phyloP scores from a whole-genome alignment of 2,797 vertebrate genomes.

The Sebastes kiyomatsui region DNA sequence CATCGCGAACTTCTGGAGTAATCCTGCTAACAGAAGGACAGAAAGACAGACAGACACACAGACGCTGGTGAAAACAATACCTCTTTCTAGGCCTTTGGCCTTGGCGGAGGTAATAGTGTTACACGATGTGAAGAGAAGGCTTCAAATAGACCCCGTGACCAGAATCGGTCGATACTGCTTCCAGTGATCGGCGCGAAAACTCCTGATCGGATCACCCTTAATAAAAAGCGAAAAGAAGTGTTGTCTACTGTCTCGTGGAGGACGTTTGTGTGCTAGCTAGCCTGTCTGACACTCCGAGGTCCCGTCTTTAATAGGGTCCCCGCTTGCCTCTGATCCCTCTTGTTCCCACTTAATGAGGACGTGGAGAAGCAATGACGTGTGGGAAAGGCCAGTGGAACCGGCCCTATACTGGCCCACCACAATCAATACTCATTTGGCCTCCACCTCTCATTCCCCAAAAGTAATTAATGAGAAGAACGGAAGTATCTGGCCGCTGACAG shows the following conservation, averaged over 20 bases:
- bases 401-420: slow-evolving; percentile 66
- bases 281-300: slow-evolving; percentile 64
- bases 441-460: slow-evolving; percentile 73
- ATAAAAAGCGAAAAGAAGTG: slow-evolving; percentile 24
- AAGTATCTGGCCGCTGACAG: slow-evolving; percentile 78
- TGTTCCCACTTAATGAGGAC: slow-evolving; percentile 81
- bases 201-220: neutral
- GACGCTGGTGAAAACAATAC: no score
- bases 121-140: no score
- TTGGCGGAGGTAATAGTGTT: no score
- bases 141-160: no score
- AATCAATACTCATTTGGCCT: slow-evolving; percentile 84
- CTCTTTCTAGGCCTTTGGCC: no score
- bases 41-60: no score
- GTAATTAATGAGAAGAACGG: slow-evolving; percentile 83
- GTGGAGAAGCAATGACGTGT: slow-evolving; percentile 79
- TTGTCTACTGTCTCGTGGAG: slow-evolving; percentile 39
- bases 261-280: slow-evolving; percentile 45
- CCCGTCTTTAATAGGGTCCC: slow-evolving; percentile 77
- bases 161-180: neutral
- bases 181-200: neutral
- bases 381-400: slow-evolving; percentile 71
- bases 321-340: slow-evolving; percentile 73
- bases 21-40: no score
- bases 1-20: no score